Evolutionary conservation across 2,888 invertebrate genomes (phyloP), one percentile per base, ranked within the genome.

Genomic region (Hyposoter dolosus): DNA sequence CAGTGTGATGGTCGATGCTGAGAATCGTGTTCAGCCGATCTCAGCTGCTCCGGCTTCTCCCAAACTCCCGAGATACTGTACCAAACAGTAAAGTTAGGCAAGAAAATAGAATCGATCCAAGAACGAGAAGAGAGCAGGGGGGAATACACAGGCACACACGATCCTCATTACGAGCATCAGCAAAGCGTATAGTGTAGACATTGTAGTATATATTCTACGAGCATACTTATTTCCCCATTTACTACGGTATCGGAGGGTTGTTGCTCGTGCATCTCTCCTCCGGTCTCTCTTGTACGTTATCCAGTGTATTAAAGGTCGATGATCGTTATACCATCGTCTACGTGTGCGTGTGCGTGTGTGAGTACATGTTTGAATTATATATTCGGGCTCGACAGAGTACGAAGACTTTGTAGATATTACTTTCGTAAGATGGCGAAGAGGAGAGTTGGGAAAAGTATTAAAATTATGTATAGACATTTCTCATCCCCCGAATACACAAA

Each of bases 101-200:
- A 66, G 75, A 40, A 47, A 79, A 82, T 50, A 77, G 63, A 53
- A 60, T 75, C 45, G 68, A 60, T 28, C 10, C 19, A 19, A 19
- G 53, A 3, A 23, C 15, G 60, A 23, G 56, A 81, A 56, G 72
- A 71, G 83, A 79, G 78, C 88, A 79, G 85, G 75, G 47, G 68
- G 74, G n/a, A 40, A 72, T 60, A 28, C 28, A 60, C 12, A 87
- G 63, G 90, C 93, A 92, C 92, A 93, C 91, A 92, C 92, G 92
- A 93, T 92, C 92, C 93, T 93, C 93, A 93, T 93, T 93, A 93
- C 89, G 89, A 85, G 88, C 40, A 35, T 35, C 35, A 40, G 40
- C 50, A 80, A 84, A 82, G 82, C 69, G 68, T 80, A n/a, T n/a
- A 77, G 72, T 83, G 68, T 77, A 74, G 53, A 81, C 69, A 63